These are phyloP conservation scores for Microvelia longipes DNA, from an alignment of 1,140 invertebrate species.

Conservation along the genomic window DNA sequence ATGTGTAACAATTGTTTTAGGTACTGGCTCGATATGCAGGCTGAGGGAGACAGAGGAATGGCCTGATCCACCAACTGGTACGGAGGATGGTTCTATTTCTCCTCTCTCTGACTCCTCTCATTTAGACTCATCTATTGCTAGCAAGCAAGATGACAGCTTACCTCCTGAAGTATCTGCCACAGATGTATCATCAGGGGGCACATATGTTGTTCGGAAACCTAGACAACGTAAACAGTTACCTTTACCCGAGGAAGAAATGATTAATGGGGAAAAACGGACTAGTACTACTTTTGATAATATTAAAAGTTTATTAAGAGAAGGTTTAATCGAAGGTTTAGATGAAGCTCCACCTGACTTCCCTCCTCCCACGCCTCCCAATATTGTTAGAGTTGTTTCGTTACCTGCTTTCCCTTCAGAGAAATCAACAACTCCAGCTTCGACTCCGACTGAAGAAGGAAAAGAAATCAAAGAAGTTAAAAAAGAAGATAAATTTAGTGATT, in stretches of 20 bases:
- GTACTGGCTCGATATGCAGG: constrained; percentile 26
- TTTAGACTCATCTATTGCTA: constrained; percentile 16
- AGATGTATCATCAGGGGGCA: constrained; percentile 46
- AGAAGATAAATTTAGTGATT: constrained; percentile 10
- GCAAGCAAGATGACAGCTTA: constrained; percentile 30
- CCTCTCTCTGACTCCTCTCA: constrained; percentile 44
- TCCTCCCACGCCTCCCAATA: constrained; percentile 38
- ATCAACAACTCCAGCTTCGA: constrained; percentile 21
- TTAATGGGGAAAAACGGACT: constrained; percentile 42
- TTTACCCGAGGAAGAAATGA: constrained; percentile 29
- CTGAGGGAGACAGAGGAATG: constrained; percentile 45
- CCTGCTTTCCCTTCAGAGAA: constrained; percentile 41
- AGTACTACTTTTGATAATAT: constrained; percentile 66
- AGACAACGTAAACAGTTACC: constrained; percentile 36
- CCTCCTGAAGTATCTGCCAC: constrained; percentile 31
- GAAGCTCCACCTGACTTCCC: constrained; percentile 37
- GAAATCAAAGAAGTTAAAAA: constrained; percentile 26
- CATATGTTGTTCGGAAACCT: constrained; percentile 52
- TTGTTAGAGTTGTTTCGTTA: constrained; percentile 48
- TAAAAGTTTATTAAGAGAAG: constrained; percentile 52
- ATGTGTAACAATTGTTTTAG: too few relatives aligned
- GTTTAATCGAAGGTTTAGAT: constrained; percentile 38
- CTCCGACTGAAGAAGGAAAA: constrained; percentile 32
- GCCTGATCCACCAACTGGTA: constrained; percentile 45
- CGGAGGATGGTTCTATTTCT: constrained; percentile 46